Conservation (phyloP, 30 jellyfish, hydroid and myxozoan species). For the Mastigias papua region DNA sequence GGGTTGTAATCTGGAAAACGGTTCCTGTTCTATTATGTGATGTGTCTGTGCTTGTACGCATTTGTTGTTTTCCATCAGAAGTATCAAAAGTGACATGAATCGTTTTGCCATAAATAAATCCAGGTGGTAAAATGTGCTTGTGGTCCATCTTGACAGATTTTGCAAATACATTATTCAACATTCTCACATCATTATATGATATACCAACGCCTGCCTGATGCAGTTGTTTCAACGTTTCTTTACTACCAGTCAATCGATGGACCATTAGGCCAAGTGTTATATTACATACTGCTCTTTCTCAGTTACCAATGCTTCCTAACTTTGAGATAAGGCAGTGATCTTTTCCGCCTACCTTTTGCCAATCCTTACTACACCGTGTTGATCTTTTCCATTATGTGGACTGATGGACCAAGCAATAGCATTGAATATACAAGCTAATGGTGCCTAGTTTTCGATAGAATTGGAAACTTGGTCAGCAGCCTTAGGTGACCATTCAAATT, state of each 20-base stretch:
- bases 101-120: conserved; percentile 2
- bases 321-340: conserved; percentile 5
- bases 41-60: no score
- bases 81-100: conserved; percentile 9
- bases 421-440: background rate
- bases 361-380: background rate
- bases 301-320: conserved; percentile 13
- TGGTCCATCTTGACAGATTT: conserved; percentile 18
- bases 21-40: no score
- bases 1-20: no score
- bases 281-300: conserved; percentile 9
- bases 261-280: conserved; percentile 9
- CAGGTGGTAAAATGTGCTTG: conserved; percentile 38
- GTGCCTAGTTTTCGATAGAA: background rate
- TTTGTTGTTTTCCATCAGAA: conserved; percentile 19
- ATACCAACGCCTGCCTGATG: background rate
- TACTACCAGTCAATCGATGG: conserved; percentile 22
- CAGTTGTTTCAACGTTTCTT: background rate
- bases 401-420: background rate
- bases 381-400: background rate
- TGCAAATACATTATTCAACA: conserved; percentile 22
- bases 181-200: conserved; percentile 12
- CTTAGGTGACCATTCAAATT: no score
- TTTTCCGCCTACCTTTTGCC: background rate
- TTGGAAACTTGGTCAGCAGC: no score